Conservation (phyloP, 2,113 vertebrate species). For the Nyctereutes procyonoides region DNA sequence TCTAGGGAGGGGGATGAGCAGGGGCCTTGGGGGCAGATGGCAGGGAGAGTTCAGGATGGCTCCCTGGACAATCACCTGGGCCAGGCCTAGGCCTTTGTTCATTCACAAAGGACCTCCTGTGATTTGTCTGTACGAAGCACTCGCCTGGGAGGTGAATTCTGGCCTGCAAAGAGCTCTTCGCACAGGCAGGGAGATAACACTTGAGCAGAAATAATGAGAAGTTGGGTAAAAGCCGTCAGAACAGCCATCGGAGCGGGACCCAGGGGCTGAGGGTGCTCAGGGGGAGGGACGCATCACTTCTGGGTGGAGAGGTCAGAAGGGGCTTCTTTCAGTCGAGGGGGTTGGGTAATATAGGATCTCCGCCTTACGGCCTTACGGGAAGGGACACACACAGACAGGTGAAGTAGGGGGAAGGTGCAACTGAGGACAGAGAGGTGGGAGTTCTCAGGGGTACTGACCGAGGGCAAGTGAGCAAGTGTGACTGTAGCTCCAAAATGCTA, state of each 20-base stretch:
- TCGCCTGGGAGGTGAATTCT: neutral
- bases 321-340: neutral
- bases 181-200: neutral
- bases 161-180: neutral
- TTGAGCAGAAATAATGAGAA: slow-evolving; percentile 32
- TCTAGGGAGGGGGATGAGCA: neutral
- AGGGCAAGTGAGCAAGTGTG: neutral
- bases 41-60: neutral
- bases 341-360: neutral
- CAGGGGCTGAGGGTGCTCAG: neutral
- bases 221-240: neutral
- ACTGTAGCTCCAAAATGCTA: neutral
- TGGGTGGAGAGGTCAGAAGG: neutral
- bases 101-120: neutral
- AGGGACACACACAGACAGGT: neutral
- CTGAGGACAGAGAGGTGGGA: neutral
- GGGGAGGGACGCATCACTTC: neutral
- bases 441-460: neutral
- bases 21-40: neutral
- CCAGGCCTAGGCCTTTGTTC: neutral
- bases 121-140: neutral
- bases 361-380: neutral
- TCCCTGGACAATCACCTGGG: neutral
- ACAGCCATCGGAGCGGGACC: neutral
- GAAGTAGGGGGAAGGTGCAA: neutral